Evolutionary conservation across 2,113 vertebrate species (phyloP), one percentile per base, ranked within the genome.

Genomic region (Peucedramus taeniatus): DNA sequence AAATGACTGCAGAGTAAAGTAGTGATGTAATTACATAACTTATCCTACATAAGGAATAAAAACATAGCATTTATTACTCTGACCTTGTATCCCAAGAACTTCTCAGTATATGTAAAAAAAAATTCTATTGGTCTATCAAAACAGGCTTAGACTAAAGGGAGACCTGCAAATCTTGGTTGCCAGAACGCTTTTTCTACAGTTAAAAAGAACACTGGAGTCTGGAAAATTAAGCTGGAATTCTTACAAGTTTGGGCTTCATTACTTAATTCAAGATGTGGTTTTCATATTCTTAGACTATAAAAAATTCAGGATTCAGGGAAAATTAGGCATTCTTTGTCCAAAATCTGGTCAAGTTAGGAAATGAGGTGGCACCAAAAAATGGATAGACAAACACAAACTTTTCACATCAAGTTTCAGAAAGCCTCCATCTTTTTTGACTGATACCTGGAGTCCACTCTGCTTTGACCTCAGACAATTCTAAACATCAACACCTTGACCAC

Each of bases 31-130:
- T 90, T 94, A 86, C 82, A 91, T 88, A 85, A 90, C 50, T 80
- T 91, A 77, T 70, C 47, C 51, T 63, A 70, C 68, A 86, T 69
- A 57, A 83, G 83, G 74, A 93, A 90, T 72, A 85, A 93, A 93
- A 97, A n/a, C 9, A 80, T 64, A 59, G 72, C 68, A 88, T 95
- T 93, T 95, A 90, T 91, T 90, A 78, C 56, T 66, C 63, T 80
- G 79, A 86, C 79, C 63, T 88, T 95, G 71, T 30, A 74, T 30
- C 27, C 56, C 54, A 90, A 63, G 35, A 59, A 76, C 59, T 91
- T 85, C 23, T 76, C n/a, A 50, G 8, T n/a, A 8, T 69, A 44
- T 6, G 17, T 69, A 42, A 59, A 66, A 45, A 89, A 90, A 69
- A 72, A 69, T 15, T 76, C 23, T 57, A 28, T 22, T 61, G 33